Conservation (phyloP, 2,888 invertebrate genomes). For the Patella caerulea region DNA sequence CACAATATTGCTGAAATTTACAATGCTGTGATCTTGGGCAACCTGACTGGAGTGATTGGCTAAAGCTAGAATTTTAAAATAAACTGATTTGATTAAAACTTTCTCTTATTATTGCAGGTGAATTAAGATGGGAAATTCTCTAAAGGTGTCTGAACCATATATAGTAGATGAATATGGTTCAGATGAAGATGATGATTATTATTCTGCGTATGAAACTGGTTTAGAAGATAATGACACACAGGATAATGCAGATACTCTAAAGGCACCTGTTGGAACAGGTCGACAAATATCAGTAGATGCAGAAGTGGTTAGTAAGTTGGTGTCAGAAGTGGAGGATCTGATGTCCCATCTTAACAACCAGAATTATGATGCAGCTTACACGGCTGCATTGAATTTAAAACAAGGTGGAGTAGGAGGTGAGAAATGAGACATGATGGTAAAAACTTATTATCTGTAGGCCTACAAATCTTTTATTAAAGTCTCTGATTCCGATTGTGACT, state of each 20-base stretch:
- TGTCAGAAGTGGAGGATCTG: constrained; percentile 44
- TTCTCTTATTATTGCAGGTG: not conserved
- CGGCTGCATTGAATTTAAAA: constrained; percentile 30
- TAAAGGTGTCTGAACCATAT: constrained; percentile 20
- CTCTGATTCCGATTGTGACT: too few species aligned
- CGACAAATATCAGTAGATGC: constrained; percentile 25
- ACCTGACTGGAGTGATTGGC: too few species aligned
- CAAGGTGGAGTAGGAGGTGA: constrained; percentile 26
- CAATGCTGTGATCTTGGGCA: too few species aligned
- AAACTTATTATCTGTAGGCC: too few species aligned
- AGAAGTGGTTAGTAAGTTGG: constrained; percentile 27
- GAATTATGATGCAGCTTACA: constrained; percentile 42
- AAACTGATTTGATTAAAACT: too few species aligned
- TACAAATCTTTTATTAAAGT: too few species aligned
- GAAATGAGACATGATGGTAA: not conserved
- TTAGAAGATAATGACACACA: not conserved
- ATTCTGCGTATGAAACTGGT: constrained; percentile 16
- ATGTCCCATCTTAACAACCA: constrained; percentile 42
- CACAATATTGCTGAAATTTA: too few species aligned
- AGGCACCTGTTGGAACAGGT: not conserved
- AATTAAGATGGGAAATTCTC: not conserved
- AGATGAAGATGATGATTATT: constrained; percentile 21
- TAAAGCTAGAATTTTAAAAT: too few species aligned
- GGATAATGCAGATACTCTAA: not conserved
- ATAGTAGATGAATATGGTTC: constrained; percentile 32